Conservation (phyloP, 2,888 invertebrate genomes). For the Xylota sylvarum region DNA sequence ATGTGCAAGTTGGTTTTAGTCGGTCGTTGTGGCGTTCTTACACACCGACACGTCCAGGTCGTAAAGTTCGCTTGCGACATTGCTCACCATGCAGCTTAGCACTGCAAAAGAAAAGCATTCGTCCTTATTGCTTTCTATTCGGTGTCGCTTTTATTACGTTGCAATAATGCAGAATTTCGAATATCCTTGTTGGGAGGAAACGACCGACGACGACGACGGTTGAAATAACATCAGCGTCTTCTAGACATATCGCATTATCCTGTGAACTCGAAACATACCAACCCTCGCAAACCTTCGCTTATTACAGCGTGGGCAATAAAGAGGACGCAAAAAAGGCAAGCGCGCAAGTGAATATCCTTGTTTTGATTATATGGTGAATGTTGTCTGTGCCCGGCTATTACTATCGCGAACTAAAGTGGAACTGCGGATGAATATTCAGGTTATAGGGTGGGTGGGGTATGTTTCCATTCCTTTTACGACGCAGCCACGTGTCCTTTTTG, state of each 20-base stretch:
- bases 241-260: conserved; percentile 50
- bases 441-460: conserved; percentile 6
- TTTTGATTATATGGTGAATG: conserved; percentile 66
- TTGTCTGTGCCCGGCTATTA: conserved; percentile 27
- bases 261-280: conserved; percentile 48
- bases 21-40: conserved; percentile 25
- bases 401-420: conserved; percentile 34
- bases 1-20: conserved; percentile 55
- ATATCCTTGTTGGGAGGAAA: conserved; percentile 60
- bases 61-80: conserved; percentile 65
- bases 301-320: conserved; percentile 49
- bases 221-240: conserved; percentile 45
- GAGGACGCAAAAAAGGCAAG: conserved; percentile 34
- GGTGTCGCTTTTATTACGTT: conserved; percentile 73
- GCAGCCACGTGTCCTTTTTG: conserved; percentile 72
- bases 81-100: conserved; percentile 34
- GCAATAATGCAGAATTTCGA: conserved; percentile 74
- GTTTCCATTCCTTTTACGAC: conserved; percentile 68
- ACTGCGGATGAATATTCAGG: conserved; percentile 34
- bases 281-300: conserved; percentile 35
- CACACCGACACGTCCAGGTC: conserved; percentile 65
- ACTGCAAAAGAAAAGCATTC: conserved; percentile 52
- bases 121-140: conserved; percentile 71
- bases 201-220: background rate
- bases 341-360: conserved; percentile 66